Conservation (phyloP, 2,888 invertebrate species). For the Dynastes grantii region DNA sequence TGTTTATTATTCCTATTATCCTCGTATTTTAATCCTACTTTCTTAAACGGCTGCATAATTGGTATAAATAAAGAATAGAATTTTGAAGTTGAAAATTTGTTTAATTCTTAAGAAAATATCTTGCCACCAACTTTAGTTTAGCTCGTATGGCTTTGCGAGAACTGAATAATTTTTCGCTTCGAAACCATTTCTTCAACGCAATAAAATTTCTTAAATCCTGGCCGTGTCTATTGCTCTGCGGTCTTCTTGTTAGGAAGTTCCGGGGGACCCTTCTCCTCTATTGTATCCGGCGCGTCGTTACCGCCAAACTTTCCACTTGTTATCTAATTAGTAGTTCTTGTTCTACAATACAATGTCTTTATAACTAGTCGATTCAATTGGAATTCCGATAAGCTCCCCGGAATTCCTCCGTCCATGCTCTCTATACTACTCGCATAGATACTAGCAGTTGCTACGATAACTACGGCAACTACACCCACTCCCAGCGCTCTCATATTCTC, state of each 20-base stretch:
- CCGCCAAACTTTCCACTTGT: conserved; percentile 66
- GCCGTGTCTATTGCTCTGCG: conserved; percentile 30
- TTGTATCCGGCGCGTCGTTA: conserved; percentile 47
- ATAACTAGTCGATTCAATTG: conserved; percentile 68
- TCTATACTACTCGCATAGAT: conserved; percentile 33
- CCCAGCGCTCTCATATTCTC: conserved; percentile 21
- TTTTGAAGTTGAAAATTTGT: too few relatives aligned
- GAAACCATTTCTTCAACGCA: neutral
- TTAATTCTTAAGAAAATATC: too few relatives aligned
- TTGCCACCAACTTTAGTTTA: too few relatives aligned
- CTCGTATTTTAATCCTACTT: too few relatives aligned
- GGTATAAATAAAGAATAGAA: too few relatives aligned
- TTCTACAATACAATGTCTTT: conserved; percentile 67
- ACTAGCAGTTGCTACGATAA: conserved; percentile 40
- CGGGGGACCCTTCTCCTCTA: conserved; percentile 39
- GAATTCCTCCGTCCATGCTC: conserved; percentile 63
- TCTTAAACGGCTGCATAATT: too few relatives aligned
- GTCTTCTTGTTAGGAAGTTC: conserved; percentile 44
- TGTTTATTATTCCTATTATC: too few relatives aligned
- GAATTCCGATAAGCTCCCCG: conserved; percentile 67
- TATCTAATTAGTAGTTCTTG: conserved; percentile 68
- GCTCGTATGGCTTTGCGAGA: too few relatives aligned
- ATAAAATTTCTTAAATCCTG: conserved; percentile 41
- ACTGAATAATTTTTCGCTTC: neutral
- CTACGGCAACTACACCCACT: conserved; percentile 40